Base-by-base conservation (phyloP, 2,797 vertebrate species). In the Sarcophilus harrisii region DNA sequence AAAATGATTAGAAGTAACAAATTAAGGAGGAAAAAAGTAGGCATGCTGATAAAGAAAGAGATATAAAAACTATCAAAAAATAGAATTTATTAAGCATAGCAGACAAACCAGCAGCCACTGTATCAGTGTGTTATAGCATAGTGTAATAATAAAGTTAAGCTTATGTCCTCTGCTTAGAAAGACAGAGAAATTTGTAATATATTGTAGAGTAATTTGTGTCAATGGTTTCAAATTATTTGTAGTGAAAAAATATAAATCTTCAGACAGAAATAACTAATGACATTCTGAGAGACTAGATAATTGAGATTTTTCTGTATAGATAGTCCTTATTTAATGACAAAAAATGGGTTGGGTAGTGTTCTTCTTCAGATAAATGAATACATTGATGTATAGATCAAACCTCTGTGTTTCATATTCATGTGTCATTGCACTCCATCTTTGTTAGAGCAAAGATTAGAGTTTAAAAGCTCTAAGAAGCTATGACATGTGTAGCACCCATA, bases 321-420 rank as follows among this genome's bases (percentile, higher is more conserved):
- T 62, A 93, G 58, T 90, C 94, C 45, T 94, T 91, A 30, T 12
- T 95, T 81, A 91, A 60, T 90, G 32, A 45, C 38, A 81, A 38
- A 18, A 49, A 81, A 45, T 45, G 73, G 38, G 38, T 81, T 81
- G 24, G 18, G 4, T 81, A 45, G 21, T 81, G 73, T 38, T 81
- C 21, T 81, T 24, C 38, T 57, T 29, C 90, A 94, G 58, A 94
- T 91, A 93, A 92, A 90, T 9, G 0, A 93, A 9, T 29, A 59
- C 91, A 14, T 87, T 96, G 10, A 87, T 94, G 81, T 89, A 95
- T 95, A 96, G 97, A 93, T 28, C 38, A 91, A 29, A 55, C 94
- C 5, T 57, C 45, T 94, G 92, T 94, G 30, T 93, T 95, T 96
- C 52, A 52, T 92, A 59, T 96, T 57, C 89, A 95, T 93, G 14